A percentile compares a stretch with the other conserved stretches of the same genome.
Evolutionary conservation across 2,888 invertebrate species (phyloP).

Genomic region (Homarus gammarus): DNA sequence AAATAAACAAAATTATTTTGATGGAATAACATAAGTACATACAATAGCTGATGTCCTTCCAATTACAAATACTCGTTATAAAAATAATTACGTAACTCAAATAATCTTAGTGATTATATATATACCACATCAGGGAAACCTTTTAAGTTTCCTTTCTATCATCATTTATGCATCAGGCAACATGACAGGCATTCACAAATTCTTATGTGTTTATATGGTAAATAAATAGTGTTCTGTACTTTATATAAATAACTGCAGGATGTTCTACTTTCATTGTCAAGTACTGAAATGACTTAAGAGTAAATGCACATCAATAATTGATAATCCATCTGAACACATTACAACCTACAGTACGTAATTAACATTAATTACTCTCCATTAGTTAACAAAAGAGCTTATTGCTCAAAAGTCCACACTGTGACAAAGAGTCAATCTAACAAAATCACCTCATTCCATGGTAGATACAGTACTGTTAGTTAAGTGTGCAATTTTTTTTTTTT

Average conservation of each 20-base stretch:
- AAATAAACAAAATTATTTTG: not conserved
- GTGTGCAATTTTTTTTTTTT: not conserved
- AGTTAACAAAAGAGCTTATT: not conserved
- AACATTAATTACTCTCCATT: not conserved
- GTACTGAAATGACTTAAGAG: not conserved
- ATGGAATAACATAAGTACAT: no score
- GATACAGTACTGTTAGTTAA: not conserved
- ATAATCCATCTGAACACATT: not conserved
- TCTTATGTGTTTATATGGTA: no score
- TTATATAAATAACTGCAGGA: not conserved
- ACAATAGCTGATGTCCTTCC: no score
- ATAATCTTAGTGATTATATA: no score
- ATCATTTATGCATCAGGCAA: no score
- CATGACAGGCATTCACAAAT: no score
- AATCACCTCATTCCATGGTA: not conserved
- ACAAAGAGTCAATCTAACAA: not conserved
- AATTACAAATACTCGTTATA: no score
- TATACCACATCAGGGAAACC: no score
- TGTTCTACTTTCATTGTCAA: not conserved
- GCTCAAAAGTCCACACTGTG: not conserved
- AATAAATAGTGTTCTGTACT: not conserved
- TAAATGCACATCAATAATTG: not conserved
- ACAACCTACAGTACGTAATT: not conserved
- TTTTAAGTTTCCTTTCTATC: no score
- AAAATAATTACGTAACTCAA: no score